Evolutionary conservation across 1,140 invertebrate species (phyloP).

Genomic region (Helicorthomorpha holstii): DNA sequence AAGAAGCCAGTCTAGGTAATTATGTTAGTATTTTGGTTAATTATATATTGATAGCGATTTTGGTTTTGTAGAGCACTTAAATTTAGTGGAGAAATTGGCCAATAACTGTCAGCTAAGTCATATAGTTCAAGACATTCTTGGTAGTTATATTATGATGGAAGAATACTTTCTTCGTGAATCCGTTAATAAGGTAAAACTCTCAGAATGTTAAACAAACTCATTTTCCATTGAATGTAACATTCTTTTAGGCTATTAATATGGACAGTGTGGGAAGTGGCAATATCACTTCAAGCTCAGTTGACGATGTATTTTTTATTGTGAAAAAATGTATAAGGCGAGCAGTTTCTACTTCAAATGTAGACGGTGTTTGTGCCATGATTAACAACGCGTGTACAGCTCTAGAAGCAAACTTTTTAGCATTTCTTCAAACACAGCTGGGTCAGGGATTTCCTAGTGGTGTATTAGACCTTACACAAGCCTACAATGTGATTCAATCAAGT

Average conservation of each 20-base stretch:
- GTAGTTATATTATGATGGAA: slow-evolving; percentile 80
- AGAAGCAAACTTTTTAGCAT: slow-evolving; percentile 66
- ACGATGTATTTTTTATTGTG: slow-evolving; percentile 95
- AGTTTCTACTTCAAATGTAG: slow-evolving; percentile 73
- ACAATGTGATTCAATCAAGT: slow-evolving; percentile 55
- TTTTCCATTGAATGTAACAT: slow-evolving; percentile 6
- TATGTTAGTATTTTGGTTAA: no score
- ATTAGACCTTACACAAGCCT: slow-evolving; percentile 44
- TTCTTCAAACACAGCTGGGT: slow-evolving; percentile 53
- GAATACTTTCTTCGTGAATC: slow-evolving; percentile 94
- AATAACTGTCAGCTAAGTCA: slow-evolving; percentile 58
- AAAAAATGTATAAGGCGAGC: slow-evolving; percentile 86
- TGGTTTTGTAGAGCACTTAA: slow-evolving; percentile 30
- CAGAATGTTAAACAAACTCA: no score
- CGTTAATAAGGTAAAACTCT: slow-evolving; percentile 49
- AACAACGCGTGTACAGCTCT: slow-evolving; percentile 81
- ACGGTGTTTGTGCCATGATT: slow-evolving; percentile 89
- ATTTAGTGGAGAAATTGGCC: slow-evolving; percentile 48
- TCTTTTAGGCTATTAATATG: slow-evolving; percentile 54
- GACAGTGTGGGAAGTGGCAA: slow-evolving; percentile 50
- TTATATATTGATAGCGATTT: no score
- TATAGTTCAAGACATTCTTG: slow-evolving; percentile 75
- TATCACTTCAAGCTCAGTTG: slow-evolving; percentile 79
- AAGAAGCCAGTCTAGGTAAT: slow-evolving; percentile 29
- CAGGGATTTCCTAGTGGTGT: slow-evolving; percentile 75